Evolutionary conservation across 1,140 invertebrate species (phyloP).

Genomic region (Aricia agestis): DNA sequence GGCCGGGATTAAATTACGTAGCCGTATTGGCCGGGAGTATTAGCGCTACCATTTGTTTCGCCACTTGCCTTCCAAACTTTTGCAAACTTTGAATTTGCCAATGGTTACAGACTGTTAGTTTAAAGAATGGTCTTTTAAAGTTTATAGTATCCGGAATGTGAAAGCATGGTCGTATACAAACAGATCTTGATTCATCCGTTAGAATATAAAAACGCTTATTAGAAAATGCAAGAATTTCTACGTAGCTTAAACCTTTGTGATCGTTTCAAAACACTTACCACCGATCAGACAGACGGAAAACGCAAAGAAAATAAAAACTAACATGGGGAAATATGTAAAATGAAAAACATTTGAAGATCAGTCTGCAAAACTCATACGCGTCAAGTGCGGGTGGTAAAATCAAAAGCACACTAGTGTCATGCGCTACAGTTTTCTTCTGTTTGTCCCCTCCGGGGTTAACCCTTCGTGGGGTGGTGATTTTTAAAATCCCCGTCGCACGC

Average conservation of each 20-base stretch:
- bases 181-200: too few relatives aligned
- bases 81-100: conserved; percentile 21
- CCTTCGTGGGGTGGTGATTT: conserved; percentile 54
- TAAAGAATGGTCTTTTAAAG: not conserved
- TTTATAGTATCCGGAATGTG: not conserved
- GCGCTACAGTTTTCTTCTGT: conserved; percentile 61
- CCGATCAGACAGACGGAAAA: too few relatives aligned
- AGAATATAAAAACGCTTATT: too few relatives aligned
- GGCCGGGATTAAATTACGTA: conserved; percentile 68
- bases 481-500: conserved; percentile 55
- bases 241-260: too few relatives aligned
- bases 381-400: not conserved
- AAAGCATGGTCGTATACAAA: not conserved
- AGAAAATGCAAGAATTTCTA: too few relatives aligned
- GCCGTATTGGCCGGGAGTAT: conserved; percentile 68
- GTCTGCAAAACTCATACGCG: not conserved
- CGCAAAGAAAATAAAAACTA: not conserved
- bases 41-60: conserved; percentile 69
- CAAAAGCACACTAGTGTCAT: conserved; percentile 29
- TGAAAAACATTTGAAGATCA: conserved; percentile 1
- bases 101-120: not conserved
- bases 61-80: conserved; percentile 46
- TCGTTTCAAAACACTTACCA: too few relatives aligned
- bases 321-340: not conserved
- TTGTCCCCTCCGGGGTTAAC: conserved; percentile 48